Base-by-base conservation (phyloP, 1,140 invertebrate genomes). In the Zaprionus lachaisei region DNA sequence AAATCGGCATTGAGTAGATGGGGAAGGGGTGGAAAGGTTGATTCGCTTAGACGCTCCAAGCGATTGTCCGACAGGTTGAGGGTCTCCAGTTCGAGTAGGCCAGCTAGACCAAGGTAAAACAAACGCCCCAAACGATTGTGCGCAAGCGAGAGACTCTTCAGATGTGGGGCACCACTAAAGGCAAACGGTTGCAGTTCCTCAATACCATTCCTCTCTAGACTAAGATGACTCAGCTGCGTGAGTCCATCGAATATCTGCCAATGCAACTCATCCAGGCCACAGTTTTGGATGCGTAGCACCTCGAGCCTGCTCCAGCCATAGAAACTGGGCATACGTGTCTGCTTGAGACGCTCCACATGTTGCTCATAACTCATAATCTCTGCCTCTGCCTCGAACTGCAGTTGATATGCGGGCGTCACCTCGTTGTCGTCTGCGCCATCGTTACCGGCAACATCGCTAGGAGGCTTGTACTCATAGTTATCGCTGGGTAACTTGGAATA, bases 221-320 rank as follows among this genome's bases (percentile, higher is more conserved):
- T 94, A 17, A 96, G 93, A 77, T 94, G 94, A 68, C 94, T 92
- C 11, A 96, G 79, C 60, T 94, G 94, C 2, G 93, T 81, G 2
- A 96, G 83, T 15, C 95, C 95, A 66, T 95, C 94, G 80, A 96
- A 96, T 94, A 96, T 95, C 84, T 96, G 95, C 95, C 95, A 96
- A 62, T 94, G 94, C 66, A 96, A 91, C 75, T 95, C 94, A 73
- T 94, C 94, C 22, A 96, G 75, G 24, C 94, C 93, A 77, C 95
- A 96, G 26, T 93, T 92, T 20, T 94, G 93, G 2, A 95, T 94
- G 74, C 95, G 92, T 38, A 96, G 79, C 57, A 95, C 94, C 34
- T 94, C 93, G 15, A 96, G 85, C 63, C 92, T 92, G 28, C 92
- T 90, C 64, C 95, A 93, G 17, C 94, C 94, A 41, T 94, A 94